Base-by-base conservation (phyloP, 1,140 invertebrate species). In the Diachasmimorpha longicaudata region DNA sequence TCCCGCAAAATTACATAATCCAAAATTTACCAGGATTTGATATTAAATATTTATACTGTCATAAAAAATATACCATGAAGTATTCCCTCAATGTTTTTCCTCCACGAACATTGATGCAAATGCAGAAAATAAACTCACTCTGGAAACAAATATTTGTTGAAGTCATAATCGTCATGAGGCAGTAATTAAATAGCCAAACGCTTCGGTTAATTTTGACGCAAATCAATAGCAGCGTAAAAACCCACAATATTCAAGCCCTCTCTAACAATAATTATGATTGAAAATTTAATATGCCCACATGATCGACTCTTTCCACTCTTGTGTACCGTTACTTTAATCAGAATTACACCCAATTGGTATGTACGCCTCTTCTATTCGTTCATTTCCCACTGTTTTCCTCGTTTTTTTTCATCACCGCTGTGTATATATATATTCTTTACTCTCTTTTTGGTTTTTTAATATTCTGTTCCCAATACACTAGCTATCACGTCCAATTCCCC, bases 261-360 rank as follows among this genome's bases (percentile, higher is more conserved):
- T 52, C 6, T 52, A 16, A n/a, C 48, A 52, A 52, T 19, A 52
- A n/a, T 42, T 42, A 42, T 42, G 9, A 42, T 42, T 42, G 4
- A 42, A 31, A 19, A 55, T 55, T 55, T 16, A 55, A 55, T 55
- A 55, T 9, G n/a, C 19, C 48, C n/a, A 55, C 19, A 19, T 48
- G 19, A 55, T 55, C 6, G n/a, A 55, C 6, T 21, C 6, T 4
- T 55, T 16, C 19, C 48, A n/a, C 39, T 16, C 14, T 10, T 16
- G 19, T 36, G 42, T 74, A 82, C 79, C 79, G 78, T 79, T 81
- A 76, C 75, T 42, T 79, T 72, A 80, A 82, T 82, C 81, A 81
- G 80, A 76, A 81, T 81, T 81, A 74, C 76, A 0, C 72, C 58
- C 36, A 42, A 78, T 37, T 74, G 58, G 1, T 63, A 25, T 63